Base-by-base conservation (phyloP, 2,888 invertebrate species). In the Mythimna vitellina region DNA sequence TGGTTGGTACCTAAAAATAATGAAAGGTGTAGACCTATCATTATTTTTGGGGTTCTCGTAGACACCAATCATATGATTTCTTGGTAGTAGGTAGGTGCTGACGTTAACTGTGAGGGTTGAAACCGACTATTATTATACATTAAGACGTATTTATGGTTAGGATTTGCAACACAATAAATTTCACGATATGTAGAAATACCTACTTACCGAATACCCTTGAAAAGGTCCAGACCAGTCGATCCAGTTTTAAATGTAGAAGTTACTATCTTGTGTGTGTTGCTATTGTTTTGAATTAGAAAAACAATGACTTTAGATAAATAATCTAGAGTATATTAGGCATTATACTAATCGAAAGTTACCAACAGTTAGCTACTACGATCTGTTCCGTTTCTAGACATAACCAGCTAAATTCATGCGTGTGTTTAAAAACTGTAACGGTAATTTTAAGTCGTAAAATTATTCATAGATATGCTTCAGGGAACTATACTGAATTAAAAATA, bases 401-500 rank as follows among this genome's bases (percentile, higher is more conserved):
- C 58, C 46, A 60, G 57, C 53, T 42, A 65, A 71, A 77, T 54
- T 63, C 46, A 63, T 64, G 62, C 77, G 63, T 72, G 67, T 70
- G 69, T 58, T 75, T 66, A 60, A 73, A 71, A 76, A 72, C 61
- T 66, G 68, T 73, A 78, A 80, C 82, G 73, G 76, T 77, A 67
- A 73, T 77, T 69, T 78, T 76, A 46, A 65, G 62, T 60, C 62
- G 56, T 73, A 66, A 66, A 70, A 61, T 69, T 73, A 69, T 66
- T 63, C 62, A 76, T 57, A 60, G 53, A 63, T 73, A 49, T 71
- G 57, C 17, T 51, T 49, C 61, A 32, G 20, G n/a, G 57, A 65
- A 73, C 61, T 42, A 58, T 32, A 46, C 60, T 46, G 29, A 71
- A 66, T 60, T 57, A 46, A 58, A 62, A 68, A 63, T 67, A 68